Evolutionary conservation across 2,797 vertebrate genomes (phyloP), one percentile per base, ranked within the genome.

Genomic region (Rallus crepitans): DNA sequence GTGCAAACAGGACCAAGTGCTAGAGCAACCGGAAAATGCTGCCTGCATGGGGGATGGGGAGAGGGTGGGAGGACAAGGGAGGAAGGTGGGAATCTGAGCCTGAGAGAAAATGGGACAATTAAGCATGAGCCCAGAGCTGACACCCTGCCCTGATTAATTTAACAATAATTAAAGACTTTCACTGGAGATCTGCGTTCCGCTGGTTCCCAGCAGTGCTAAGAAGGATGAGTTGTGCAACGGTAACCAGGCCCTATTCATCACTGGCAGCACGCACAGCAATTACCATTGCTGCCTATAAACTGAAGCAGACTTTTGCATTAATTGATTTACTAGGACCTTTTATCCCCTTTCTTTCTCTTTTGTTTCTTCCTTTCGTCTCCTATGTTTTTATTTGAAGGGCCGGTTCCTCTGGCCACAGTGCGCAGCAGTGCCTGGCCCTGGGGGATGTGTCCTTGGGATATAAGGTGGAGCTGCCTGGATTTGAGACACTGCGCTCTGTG

Each of bases 101-200:
- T 66, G 59, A 2, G 17, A 89, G 88, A 93, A 94, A 92, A 68
- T 56, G 71, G 92, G 83, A 87, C 89, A 93, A 59, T 80, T 83
- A 94, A 93, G 69, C 64, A 50, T 76, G 77, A 92, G 92, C 61
- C 35, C 39, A 76, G 40, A 89, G 61, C 82, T 92, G 83, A 93
- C 71, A 88, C 70, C 35, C 85, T 96, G 91, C 90, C 87, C 85
- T 94, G 84, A 95, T 96, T 87, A 91, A 89, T 93, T 94, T 95
- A 96, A 90, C 79, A 93, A 93, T 83, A 95, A 96, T 89, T 87
- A 92, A 96, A 77, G 86, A 64, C 84, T 92, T 87, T 89, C 76
- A 84, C 87, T 2, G 27, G 84, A 87, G 64, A 85, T 89, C 90
- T 93, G 93, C 30, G 0, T 89, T 94, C 75, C 72, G 80, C 60